Evolutionary conservation across 2,888 invertebrate genomes (phyloP).

Genomic region (Apodemia duryi): DNA sequence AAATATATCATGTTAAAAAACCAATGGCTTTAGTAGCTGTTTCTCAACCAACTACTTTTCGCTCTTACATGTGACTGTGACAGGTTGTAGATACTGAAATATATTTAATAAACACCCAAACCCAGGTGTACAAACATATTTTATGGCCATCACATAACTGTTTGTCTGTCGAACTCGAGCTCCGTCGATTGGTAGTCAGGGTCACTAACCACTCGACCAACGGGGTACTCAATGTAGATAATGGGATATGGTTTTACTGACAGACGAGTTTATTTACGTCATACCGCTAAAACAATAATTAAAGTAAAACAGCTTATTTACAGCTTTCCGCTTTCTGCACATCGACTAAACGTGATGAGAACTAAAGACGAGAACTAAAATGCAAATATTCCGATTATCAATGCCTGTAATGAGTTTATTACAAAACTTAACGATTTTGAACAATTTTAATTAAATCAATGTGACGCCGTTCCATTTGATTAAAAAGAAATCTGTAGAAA

Average conservation of each 20-base stretch:
- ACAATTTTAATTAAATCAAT: slow-evolving; percentile 5
- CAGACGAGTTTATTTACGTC: neutral
- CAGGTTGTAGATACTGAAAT: too few relatives aligned
- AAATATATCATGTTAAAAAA: too few relatives aligned
- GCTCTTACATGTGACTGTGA: too few relatives aligned
- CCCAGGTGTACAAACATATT: too few relatives aligned
- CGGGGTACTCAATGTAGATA: too few relatives aligned
- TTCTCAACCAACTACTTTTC: too few relatives aligned
- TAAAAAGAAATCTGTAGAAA: slow-evolving; percentile 13
- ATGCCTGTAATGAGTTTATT: slow-evolving; percentile 9
- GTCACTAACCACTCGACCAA: too few relatives aligned
- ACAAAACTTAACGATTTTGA: slow-evolving; percentile 3
- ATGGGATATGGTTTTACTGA: neutral
- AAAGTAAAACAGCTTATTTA: neutral
- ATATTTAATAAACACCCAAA: too few relatives aligned
- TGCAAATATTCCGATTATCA: slow-evolving; percentile 10
- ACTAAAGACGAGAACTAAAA: slow-evolving; percentile 5
- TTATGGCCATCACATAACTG: too few relatives aligned
- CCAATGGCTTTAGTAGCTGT: too few relatives aligned
- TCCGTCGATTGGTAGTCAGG: too few relatives aligned
- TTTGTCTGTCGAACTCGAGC: too few relatives aligned
- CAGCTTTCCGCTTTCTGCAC: slow-evolving; percentile 3
- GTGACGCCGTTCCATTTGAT: neutral
- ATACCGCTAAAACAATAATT: neutral
- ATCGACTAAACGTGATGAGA: slow-evolving; percentile 8